Evolutionary conservation across 2,797 vertebrate genomes (phyloP).

Genomic region (Cyprinella venusta): DNA sequence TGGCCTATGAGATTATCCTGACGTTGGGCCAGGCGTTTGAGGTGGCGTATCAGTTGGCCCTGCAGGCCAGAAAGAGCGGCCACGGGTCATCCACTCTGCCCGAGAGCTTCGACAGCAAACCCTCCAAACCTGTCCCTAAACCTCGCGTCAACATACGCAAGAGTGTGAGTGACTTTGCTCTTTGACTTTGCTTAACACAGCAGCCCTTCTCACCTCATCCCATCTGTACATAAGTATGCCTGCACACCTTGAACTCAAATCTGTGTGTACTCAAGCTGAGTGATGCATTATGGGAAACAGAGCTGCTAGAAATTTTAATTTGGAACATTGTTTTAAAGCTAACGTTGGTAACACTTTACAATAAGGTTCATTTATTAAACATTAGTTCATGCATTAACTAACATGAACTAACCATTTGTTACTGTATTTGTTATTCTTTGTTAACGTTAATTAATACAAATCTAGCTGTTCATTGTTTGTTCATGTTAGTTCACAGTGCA

Average conservation of each 20-base stretch:
- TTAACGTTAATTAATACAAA: no score
- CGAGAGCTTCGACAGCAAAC: conserved; percentile 98
- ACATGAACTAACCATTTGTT: no score
- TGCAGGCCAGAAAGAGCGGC: conserved; percentile 97
- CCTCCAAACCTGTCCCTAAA: conserved; percentile 96
- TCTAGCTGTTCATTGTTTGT: no score
- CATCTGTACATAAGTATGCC: background rate
- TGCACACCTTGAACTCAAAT: background rate
- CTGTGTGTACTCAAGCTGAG: conserved; percentile 8
- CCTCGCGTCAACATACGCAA: conserved; percentile 98
- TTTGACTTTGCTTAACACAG: background rate
- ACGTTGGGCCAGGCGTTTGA: conserved; percentile 98
- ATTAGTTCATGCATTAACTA: no score
- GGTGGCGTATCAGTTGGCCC: conserved; percentile 97
- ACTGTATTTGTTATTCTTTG: no score
- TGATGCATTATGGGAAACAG: conserved; percentile 27
- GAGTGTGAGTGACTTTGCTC: conserved; percentile 84
- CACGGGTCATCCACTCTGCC: conserved; percentile 95
- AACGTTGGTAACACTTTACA: no score
- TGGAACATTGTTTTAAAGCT: background rate
- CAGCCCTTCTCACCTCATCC: conserved; percentile 21
- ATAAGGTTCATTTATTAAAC: no score
- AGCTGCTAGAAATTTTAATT: conserved; percentile 2
- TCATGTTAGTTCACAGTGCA: no score
- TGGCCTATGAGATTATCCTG: conserved; percentile 99